Conservation (phyloP, 2,888 invertebrate species). For the Eupithecia insigniata region DNA sequence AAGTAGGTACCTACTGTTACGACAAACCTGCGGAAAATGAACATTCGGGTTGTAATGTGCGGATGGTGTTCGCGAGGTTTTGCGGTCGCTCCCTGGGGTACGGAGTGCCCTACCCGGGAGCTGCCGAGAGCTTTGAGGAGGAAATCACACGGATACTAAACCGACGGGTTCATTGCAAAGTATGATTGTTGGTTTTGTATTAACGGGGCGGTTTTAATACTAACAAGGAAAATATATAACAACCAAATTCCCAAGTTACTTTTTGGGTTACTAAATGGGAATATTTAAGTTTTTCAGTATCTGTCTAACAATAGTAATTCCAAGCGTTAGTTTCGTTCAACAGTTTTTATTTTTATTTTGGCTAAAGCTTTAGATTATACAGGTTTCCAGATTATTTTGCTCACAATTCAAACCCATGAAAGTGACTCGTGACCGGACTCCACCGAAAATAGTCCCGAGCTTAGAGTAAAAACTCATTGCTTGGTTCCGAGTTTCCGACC, state of each 20-base stretch:
- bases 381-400: neutral
- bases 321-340: neutral
- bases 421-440: neutral
- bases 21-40: slow-evolving; percentile 40
- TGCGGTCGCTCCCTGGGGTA: slow-evolving; percentile 31
- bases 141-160: slow-evolving; percentile 19
- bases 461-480: too few species aligned
- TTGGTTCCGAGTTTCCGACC: neutral
- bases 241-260: neutral
- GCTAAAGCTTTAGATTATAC: neutral
- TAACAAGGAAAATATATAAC: neutral
- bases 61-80: slow-evolving; percentile 31
- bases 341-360: neutral
- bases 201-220: neutral
- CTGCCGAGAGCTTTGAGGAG: slow-evolving; percentile 7
- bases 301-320: neutral
- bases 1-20: slow-evolving; percentile 13
- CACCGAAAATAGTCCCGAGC: slow-evolving; percentile 1
- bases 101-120: slow-evolving; percentile 8
- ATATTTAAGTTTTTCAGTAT: too few species aligned
- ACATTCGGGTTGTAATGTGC: slow-evolving; percentile 35
- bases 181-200: slow-evolving; percentile 25
- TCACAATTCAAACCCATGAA: slow-evolving; percentile 10
- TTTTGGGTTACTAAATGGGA: too few species aligned
- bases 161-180: slow-evolving; percentile 24